Evolutionary conservation across 2,113 vertebrate species (phyloP).

Genomic region (Puffinus mauretanicus): DNA sequence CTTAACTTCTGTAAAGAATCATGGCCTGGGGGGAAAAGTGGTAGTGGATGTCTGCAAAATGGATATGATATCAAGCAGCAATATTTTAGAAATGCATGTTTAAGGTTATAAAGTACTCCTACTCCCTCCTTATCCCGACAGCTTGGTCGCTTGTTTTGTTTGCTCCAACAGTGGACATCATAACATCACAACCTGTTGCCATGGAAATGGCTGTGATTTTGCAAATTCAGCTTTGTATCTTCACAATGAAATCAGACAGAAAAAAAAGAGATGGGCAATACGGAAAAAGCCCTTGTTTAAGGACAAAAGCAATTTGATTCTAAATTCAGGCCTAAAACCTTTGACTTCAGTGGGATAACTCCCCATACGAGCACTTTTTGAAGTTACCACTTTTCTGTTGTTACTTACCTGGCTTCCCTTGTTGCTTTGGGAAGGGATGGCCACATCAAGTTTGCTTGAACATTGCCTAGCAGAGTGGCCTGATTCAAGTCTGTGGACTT

Average conservation of each 20-base stretch:
- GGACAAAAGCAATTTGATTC: not conserved
- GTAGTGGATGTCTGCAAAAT: not conserved
- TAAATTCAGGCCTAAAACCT: not conserved
- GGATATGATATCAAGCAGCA: not conserved
- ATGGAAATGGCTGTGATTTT: conserved; percentile 44
- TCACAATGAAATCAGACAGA: not conserved
- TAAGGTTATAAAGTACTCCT: not conserved
- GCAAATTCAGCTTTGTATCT: conserved; percentile 11
- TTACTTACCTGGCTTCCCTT: not conserved
- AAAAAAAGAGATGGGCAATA: not conserved
- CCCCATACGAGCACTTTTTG: not conserved
- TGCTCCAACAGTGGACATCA: not conserved
- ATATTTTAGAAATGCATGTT: not conserved
- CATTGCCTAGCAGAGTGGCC: not conserved
- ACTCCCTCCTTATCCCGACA: not conserved
- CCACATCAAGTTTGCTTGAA: not conserved
- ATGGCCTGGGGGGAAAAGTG: not conserved
- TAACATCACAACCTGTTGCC: conserved; percentile 33
- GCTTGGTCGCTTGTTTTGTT: not conserved
- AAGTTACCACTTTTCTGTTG: not conserved
- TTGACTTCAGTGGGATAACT: not conserved
- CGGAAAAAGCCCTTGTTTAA: not conserved
- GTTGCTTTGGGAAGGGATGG: not conserved
- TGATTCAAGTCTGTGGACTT: not conserved
- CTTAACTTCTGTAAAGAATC: not conserved